Base-by-base conservation (phyloP, 2,888 invertebrate species). In the Pyrrhosoma nymphula region DNA sequence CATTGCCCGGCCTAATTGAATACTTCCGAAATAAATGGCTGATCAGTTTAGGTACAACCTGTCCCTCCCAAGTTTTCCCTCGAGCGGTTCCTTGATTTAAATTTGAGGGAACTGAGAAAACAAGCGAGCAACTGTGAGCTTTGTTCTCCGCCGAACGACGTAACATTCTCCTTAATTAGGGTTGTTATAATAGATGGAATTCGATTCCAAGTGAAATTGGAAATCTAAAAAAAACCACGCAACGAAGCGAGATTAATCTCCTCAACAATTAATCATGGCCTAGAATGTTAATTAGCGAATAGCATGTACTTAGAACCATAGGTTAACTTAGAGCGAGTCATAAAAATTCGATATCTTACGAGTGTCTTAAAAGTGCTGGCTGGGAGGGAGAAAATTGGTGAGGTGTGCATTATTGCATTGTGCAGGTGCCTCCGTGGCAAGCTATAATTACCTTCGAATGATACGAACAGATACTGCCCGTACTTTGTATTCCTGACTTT, bases 401-500 rank as follows among this genome's bases (percentile, higher is more conserved):
- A 63, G 47, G 47, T n/a, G 18, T 18, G 69, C 39, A 69, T 47
- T 69, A 93, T 47, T 18, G 14, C 93, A 63, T 47, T 60, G 30
- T 26, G 20, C 90, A 16, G 20, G 35, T 26, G 23, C 23, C 69
- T 75, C 69, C 93, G 10, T 18, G 39, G 60, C 63, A 39, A 18
- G 93, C 93, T 75, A 47, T 93, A 93, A 93, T 93, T 69, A 63
- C 93, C 69, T 55, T 69, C 35, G 39, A 89, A n/a, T 47, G 93
- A 69, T 93, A 69, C 47, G n/a, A 47, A 93, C 63, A 69, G 93
- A 93, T 93, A 69, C 47, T n/a, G 93, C 69, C n/a, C 93, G 69
- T 93, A 93, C 93, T 63, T 93, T 93, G 93, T 69, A 75, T n/a
- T 82, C 35, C 93, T 26, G 69, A 93, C 47, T 93, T 93, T 93